A percentile compares a stretch with the other conserved stretches of the same genome.
phyloP scores from a whole-genome alignment of 2,797 vertebrate genomes.

The Sternarchorhynchus goeldii region DNA sequence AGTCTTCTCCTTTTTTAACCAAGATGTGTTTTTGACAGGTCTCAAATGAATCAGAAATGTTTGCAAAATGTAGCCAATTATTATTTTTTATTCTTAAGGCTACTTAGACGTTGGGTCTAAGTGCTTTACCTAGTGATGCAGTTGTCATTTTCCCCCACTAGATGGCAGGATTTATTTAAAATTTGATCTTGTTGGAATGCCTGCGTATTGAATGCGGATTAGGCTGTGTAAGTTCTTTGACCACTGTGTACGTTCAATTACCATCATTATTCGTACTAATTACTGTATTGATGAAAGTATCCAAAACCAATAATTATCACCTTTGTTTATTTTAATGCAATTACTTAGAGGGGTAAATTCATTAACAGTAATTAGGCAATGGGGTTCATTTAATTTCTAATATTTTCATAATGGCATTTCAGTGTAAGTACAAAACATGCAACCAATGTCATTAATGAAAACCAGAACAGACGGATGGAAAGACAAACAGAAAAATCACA shows the following conservation, averaged over 20 bases:
- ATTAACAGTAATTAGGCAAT: not conserved
- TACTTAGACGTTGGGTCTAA: not conserved
- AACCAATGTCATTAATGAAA: no score
- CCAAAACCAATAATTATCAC: not conserved
- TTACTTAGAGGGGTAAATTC: no score
- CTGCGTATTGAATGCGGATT: not conserved
- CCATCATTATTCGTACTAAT: no score
- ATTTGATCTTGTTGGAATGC: not conserved
- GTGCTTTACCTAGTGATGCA: not conserved
- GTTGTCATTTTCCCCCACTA: conserved; percentile 58
- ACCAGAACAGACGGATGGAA: no score
- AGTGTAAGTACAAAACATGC: no score
- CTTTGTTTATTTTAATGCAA: no score
- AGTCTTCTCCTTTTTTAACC: no score
- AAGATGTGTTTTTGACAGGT: no score
- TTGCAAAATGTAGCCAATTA: not conserved
- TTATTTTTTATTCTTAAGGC: no score
- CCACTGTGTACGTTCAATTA: no score
- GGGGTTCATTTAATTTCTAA: not conserved
- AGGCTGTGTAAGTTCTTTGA: not conserved
- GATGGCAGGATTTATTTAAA: conserved; percentile 64
- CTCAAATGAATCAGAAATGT: not conserved
- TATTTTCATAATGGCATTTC: not conserved
- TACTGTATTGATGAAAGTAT: not conserved
- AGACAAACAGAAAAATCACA: no score